phyloP scores from a whole-genome alignment of 1,140 invertebrate genomes.

The Idris sp. region DNA sequence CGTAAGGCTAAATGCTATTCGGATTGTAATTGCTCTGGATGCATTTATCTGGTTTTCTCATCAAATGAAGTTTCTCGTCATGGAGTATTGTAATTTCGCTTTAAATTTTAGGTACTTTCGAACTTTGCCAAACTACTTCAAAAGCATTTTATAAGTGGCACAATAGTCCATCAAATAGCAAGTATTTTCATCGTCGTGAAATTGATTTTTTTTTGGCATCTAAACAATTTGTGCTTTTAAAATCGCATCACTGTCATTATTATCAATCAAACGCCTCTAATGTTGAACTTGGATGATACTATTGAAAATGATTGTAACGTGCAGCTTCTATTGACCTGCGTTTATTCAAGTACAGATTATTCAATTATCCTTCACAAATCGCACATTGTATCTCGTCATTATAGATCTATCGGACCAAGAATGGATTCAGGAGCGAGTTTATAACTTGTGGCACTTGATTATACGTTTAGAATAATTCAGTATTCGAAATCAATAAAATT shows the following conservation, averaged over 20 bases:
- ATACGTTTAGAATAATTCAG: slow-evolving; percentile 5
- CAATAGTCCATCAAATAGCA: slow-evolving; percentile 39
- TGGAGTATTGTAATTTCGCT: slow-evolving; percentile 49
- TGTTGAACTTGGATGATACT: neutral
- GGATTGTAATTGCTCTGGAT: slow-evolving; percentile 39
- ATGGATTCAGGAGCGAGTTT: neutral
- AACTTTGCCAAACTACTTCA: slow-evolving; percentile 34
- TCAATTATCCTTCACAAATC: slow-evolving; percentile 29
- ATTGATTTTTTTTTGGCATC: slow-evolving; percentile 22
- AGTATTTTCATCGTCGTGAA: slow-evolving; percentile 14
- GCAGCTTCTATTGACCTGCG: slow-evolving; percentile 13
- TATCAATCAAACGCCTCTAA: slow-evolving; percentile 27
- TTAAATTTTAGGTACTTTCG: slow-evolving; percentile 44
- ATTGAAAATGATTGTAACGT: slow-evolving; percentile 18
- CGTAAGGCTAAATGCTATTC: slow-evolving; percentile 20
- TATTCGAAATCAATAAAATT: slow-evolving; percentile 8
- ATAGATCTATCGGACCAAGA: neutral
- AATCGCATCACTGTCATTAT: slow-evolving; percentile 65
- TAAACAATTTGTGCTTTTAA: slow-evolving; percentile 24
- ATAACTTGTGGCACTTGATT: neutral
- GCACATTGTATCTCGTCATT: slow-evolving; percentile 19
- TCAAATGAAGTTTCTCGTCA: slow-evolving; percentile 43
- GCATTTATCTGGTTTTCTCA: slow-evolving; percentile 51
- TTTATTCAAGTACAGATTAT: slow-evolving; percentile 19
- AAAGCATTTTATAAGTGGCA: slow-evolving; percentile 48